Base-by-base conservation (phyloP, 2,797 vertebrate genomes). In the Acanthopagrus latus region DNA sequence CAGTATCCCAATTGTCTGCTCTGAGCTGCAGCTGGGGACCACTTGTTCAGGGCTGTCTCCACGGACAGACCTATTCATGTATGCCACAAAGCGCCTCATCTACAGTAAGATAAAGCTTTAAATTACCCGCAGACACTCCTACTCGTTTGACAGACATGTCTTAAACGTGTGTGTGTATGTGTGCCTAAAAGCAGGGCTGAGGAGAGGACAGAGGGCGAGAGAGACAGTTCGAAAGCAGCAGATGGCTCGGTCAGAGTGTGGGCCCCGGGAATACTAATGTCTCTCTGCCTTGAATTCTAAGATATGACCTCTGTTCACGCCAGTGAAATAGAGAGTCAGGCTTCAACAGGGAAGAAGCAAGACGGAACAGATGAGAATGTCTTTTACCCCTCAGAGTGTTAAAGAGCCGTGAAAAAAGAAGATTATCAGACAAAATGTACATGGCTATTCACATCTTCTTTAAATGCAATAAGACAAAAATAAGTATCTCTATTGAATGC, bases 201-300 rank as follows among this genome's bases (percentile, higher is more conserved):
- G 21, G 52, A 55, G 46, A 72, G 71, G 74, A 64, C 60, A 71
- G 74, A 79, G 80, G 76, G 76, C 7, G 48, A 75, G 58, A 54
- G 72, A 78, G 65, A 68, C 64, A 65, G 72, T 80, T 46, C 10
- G 54, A 80, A 75, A 84, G 83, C 68, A 84, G 90, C 89, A 91
- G 90, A 91, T 92, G 92, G 88, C 66, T 86, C 23, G 52, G 83
- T 85, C 76, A 71, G 58, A 78, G 76, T 74, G 72, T 59, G 51
- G 81, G 74, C 74, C 68, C 55, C 5, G 44, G 79, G 89, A 90
- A 92, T 90, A 85, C 85, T 86, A 88, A 91, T 90, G 84, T 76
- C 71, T 75, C 74, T 78, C 68, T 86, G 86, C 73, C 48, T 86
- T 83, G 85, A 92, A 86, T 90, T 72, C 71, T 74, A 83, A 90